phyloP scores from a whole-genome alignment of 2,888 invertebrate genomes.

The Hirtodrosophila duncani region DNA sequence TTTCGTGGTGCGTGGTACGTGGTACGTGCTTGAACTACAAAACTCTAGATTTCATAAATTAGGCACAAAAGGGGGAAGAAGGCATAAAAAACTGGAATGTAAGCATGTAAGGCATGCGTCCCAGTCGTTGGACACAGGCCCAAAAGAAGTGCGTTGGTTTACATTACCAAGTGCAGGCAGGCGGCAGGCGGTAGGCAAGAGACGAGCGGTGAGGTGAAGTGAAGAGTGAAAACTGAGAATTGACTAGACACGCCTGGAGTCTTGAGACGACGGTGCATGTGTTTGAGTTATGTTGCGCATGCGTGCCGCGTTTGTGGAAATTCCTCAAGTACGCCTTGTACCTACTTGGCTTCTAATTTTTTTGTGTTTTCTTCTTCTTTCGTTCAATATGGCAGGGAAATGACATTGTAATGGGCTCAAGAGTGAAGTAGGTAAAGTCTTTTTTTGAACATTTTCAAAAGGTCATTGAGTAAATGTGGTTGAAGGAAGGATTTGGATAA shows the following conservation, averaged over 20 bases:
- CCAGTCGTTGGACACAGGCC: conserved; percentile 2
- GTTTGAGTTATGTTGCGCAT: conserved; percentile 67
- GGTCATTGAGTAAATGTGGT: no score
- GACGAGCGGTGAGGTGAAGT: no score
- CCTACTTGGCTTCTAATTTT: no score
- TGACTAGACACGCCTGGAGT: no score
- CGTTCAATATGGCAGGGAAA: no score
- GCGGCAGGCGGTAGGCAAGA: no score
- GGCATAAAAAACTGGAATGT: conserved; percentile 14
- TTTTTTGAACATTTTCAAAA: no score
- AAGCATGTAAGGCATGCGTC: conserved; percentile 3
- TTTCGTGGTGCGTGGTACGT: conserved; percentile 41
- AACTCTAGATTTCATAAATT: conserved; percentile 62
- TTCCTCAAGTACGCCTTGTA: conserved; percentile 17
- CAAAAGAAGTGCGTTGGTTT: conserved; percentile 28
- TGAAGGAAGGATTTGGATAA: no score
- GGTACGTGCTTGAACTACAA: conserved; percentile 67
- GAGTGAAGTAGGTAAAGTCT: no score
- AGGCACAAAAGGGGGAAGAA: conserved; percentile 39
- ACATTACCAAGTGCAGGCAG: conserved; percentile 39
- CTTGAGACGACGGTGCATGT: conserved; percentile 35
- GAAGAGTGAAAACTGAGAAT: conserved; percentile 47
- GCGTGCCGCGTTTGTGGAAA: conserved; percentile 46
- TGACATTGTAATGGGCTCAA: no score
- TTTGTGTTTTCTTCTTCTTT: no score